Conservation (phyloP, 2,113 vertebrate genomes). For the Sitta europaea region DNA sequence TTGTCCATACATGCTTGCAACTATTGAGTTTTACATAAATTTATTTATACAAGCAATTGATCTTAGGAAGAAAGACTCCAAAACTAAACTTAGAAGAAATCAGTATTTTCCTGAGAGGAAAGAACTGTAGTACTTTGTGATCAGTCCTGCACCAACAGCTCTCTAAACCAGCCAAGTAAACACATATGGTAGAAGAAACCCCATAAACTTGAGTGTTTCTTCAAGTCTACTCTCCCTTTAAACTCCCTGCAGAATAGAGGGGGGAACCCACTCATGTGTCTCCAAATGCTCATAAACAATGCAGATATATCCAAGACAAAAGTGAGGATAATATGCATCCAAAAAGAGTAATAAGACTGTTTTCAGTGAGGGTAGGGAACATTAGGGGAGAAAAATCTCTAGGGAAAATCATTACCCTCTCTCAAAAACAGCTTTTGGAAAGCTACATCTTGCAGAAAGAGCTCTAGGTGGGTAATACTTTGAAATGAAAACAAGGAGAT, state of each 20-base stretch:
- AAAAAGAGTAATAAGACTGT: not conserved
- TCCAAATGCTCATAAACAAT: not conserved
- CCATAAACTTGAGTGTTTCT: not conserved
- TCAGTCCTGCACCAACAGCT: not conserved
- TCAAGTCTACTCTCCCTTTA: not conserved
- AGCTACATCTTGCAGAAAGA: not conserved
- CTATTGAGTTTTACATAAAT: not conserved
- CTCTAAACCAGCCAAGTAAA: not conserved
- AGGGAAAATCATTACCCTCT: not conserved
- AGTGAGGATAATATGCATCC: not conserved
- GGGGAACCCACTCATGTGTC: not conserved
- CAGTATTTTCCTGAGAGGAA: not conserved
- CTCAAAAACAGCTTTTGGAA: constrained; percentile 25
- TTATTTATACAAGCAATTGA: not conserved
- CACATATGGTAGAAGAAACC: not conserved
- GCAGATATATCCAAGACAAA: not conserved
- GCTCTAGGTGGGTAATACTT: constrained; percentile 22
- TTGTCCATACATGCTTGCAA: not conserved
- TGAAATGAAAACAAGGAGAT: constrained; percentile 47
- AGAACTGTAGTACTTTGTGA: not conserved
- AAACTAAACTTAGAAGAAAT: not conserved
- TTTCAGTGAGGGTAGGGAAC: not conserved
- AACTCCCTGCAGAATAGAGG: not conserved
- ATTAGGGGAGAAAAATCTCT: not conserved
- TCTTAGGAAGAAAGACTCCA: not conserved